Conservation (phyloP, 1,140 invertebrate genomes). For the Drosophila orena region DNA sequence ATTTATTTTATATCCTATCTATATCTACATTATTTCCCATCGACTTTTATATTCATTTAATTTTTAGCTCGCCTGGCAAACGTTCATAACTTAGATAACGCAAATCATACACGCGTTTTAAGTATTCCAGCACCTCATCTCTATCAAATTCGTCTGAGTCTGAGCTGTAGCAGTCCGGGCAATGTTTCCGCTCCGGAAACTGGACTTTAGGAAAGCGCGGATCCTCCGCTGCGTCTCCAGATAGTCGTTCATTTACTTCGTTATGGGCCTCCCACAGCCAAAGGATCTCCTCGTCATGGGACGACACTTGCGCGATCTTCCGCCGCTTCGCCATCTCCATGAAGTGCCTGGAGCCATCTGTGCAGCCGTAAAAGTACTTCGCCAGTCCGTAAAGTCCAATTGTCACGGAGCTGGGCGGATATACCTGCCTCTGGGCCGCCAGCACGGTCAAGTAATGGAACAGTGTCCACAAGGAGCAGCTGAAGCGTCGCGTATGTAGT, state of each 20-base stretch:
- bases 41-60: not conserved
- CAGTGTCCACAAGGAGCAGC: slow-evolving; percentile 85
- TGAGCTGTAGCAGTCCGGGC: not conserved
- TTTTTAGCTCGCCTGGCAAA: slow-evolving; percentile 3
- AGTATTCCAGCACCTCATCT: slow-evolving; percentile 23
- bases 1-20: too few relatives aligned
- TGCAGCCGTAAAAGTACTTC: slow-evolving; percentile 96
- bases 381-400: slow-evolving; percentile 93
- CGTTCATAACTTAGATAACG: slow-evolving; percentile 36
- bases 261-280: slow-evolving; percentile 98
- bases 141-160: not conserved
- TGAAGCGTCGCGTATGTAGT: slow-evolving; percentile 91
- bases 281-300: slow-evolving; percentile 89
- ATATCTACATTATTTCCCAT: too few relatives aligned
- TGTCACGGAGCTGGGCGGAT: slow-evolving; percentile 88
- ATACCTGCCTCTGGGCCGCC: slow-evolving; percentile 86
- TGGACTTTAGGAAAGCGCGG: slow-evolving; percentile 94
- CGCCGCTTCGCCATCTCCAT: slow-evolving; percentile 88
- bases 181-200: slow-evolving; percentile 88
- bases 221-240: slow-evolving; percentile 80
- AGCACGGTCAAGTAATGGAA: slow-evolving; percentile 97
- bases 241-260: slow-evolving; percentile 87
- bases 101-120: slow-evolving; percentile 15
- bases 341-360: slow-evolving; percentile 95
- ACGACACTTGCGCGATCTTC: slow-evolving; percentile 83